phyloP scores from a whole-genome alignment of 2,113 vertebrate species.

The Platichthys flesus region DNA sequence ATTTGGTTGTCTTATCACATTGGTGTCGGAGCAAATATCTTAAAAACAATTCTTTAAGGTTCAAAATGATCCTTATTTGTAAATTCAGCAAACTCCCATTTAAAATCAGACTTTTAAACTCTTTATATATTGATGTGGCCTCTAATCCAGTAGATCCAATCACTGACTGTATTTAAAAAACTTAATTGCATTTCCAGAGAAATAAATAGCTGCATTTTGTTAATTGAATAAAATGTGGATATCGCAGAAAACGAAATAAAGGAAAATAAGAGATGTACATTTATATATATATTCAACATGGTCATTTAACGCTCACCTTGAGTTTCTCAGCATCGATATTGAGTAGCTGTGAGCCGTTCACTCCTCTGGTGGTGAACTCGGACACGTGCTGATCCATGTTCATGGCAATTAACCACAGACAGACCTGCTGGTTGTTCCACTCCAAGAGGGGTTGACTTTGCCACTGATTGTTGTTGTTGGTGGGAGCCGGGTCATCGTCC shows the following conservation, averaged over 20 bases:
- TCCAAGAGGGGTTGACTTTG: slow-evolving; percentile 84
- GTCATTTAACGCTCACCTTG: slow-evolving; percentile 79
- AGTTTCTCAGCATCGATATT: slow-evolving; percentile 87
- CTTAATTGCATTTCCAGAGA: not conserved
- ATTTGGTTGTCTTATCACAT: no score
- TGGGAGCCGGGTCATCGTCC: slow-evolving; percentile 82
- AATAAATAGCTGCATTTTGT: not conserved
- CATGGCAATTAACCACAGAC: slow-evolving; percentile 86
- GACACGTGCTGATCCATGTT: slow-evolving; percentile 87
- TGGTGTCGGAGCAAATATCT: not conserved
- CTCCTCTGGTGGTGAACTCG: slow-evolving; percentile 83
- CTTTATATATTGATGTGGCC: no score
- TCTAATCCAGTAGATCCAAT: no score
- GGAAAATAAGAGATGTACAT: not conserved
- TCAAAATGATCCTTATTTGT: no score
- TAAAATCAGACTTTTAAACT: no score
- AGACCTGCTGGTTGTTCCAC: slow-evolving; percentile 89
- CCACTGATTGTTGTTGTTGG: slow-evolving; percentile 86
- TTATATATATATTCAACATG: not conserved
- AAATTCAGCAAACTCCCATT: no score
- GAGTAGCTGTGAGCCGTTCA: slow-evolving; percentile 86
- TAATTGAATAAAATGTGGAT: not conserved
- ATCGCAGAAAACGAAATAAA: no score
- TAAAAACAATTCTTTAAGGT: not conserved
- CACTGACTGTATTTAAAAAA: not conserved